Base-by-base conservation (phyloP, 2,888 invertebrate genomes). In the Coenonympha arcania region DNA sequence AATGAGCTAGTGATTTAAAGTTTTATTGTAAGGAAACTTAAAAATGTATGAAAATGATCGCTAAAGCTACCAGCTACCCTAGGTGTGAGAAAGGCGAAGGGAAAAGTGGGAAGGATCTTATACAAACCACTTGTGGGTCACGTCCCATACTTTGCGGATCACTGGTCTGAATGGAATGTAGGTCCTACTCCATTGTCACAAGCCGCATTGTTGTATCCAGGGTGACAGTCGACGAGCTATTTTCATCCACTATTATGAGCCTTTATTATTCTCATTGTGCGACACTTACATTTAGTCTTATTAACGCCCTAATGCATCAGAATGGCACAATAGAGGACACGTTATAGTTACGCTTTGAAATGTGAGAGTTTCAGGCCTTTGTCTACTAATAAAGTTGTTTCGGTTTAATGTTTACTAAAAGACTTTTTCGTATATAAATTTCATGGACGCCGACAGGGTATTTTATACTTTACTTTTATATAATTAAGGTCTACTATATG, bases 181-280 rank as follows among this genome's bases (percentile, higher is more conserved):
- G 79, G 75, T 74, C 72, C 73, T 72, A 28, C n/a, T 6, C 76
- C 58, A 83, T 83, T 83, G 80, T 83, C 74, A 71, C 68, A 64
- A 65, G 63, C 68, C 65, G 69, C 77, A 83, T 84, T 83, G 84
- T 84, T 71, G 64, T 72, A 72, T 71, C 69, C 73, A 75, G 68
- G 64, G 68, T 66, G 72, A 63, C 74, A 77, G 72, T 74, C 74
- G 75, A 79, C 79, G 79, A 76, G 80, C 79, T 71, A 80, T 81
- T 81, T 82, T 82, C 80, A 80, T 82, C 83, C 79, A 61, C 75
- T 64, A 80, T 81, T 81, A 80, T 79, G 68, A 73, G 63, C 68
- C 68, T 73, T 73, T 74, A 79, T 81, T 80, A 80, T 79, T 69
- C 68, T 69, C 78, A 81, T 83, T 84, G 84, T 82, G 72, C 61